Evolutionary conservation across 1,140 invertebrate genomes (phyloP).

Genomic region (Monochamus saltuarius): DNA sequence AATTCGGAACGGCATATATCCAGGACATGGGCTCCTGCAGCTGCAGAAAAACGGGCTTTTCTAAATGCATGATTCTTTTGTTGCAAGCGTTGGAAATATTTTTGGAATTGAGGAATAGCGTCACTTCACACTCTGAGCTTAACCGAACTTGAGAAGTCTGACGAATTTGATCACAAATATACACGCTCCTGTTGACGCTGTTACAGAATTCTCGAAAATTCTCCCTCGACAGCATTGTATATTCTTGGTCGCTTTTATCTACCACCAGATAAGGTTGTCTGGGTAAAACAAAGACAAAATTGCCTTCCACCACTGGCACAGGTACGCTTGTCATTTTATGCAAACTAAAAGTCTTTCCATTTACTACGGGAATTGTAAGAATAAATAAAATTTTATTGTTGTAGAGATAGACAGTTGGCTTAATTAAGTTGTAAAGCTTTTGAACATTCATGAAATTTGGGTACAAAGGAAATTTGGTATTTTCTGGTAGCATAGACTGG

Average conservation of each 20-base stretch:
- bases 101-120: not conserved
- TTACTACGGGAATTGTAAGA: slow-evolving; percentile 1
- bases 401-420: slow-evolving; percentile 3
- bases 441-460: slow-evolving; percentile 3
- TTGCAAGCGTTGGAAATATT: slow-evolving; percentile 4
- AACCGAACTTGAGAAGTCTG: not conserved
- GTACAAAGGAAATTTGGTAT: slow-evolving; percentile 1
- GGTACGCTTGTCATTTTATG: slow-evolving; percentile 15
- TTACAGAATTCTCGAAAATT: slow-evolving; percentile 2
- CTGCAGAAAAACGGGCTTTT: slow-evolving; percentile 6
- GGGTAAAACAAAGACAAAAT: slow-evolving; percentile 4
- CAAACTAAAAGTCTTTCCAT: not conserved
- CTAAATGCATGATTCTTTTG: not conserved
- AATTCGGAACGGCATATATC: not conserved
- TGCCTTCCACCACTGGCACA: not conserved
- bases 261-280: slow-evolving; percentile 2
- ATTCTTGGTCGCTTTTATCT: slow-evolving; percentile 3
- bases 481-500: not conserved
- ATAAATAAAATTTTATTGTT: slow-evolving; percentile 12
- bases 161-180: slow-evolving; percentile 5
- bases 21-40: slow-evolving; percentile 1
- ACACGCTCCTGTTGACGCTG: not conserved
- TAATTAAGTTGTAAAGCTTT: slow-evolving; percentile 10
- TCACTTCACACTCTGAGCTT: slow-evolving; percentile 1
- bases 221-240: not conserved